Base-by-base conservation (phyloP, 2,888 invertebrate species). In the Rhingia campestris region DNA sequence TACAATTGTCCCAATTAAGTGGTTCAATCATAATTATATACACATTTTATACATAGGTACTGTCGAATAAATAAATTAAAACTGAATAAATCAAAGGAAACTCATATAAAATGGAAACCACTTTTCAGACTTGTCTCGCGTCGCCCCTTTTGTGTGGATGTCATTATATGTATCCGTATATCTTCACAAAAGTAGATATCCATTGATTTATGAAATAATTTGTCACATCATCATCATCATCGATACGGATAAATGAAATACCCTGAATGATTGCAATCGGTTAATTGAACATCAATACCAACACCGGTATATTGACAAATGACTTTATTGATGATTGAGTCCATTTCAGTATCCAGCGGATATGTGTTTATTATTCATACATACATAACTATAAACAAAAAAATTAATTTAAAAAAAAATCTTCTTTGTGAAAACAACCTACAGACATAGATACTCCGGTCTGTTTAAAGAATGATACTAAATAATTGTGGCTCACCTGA, bases 171-270 rank as follows among this genome's bases (percentile, higher is more conserved):
- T 4, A 22, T 47, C n/a, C 22, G 14, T 10, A 35, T 47, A 9
- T 33, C 22, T 4, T 22, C n/a, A 12, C 5, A 12, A 12, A 32
- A 61, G 59, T 7, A 51, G 64, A 51, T 10, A 67, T 67, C 56
- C 47, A 33, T 7, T 74, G 61, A 73, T 63, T 69, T 74, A 49
- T 74, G 69, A 67, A 73, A 61, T 69, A 41, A 73, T 73, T 67
- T 58, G 67, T 63, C 63, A 32, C 43, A 64, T 49, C 51, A 77
- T 30, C 58, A 67, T 75, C 67, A 81, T 69, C 63, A 12, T 39
- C 63, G n/a, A 59, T 37, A 54, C 22, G 39, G 35, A 63, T 67
- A 56, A 56, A 69, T 51, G 37, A 49, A 66, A 67, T 67, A 67
- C n/a, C 45, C 43, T 9, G 45, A 43, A 30, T 43, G 61, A 72